phyloP scores from a whole-genome alignment of 1,140 invertebrate species.

The Homarus americanus region DNA sequence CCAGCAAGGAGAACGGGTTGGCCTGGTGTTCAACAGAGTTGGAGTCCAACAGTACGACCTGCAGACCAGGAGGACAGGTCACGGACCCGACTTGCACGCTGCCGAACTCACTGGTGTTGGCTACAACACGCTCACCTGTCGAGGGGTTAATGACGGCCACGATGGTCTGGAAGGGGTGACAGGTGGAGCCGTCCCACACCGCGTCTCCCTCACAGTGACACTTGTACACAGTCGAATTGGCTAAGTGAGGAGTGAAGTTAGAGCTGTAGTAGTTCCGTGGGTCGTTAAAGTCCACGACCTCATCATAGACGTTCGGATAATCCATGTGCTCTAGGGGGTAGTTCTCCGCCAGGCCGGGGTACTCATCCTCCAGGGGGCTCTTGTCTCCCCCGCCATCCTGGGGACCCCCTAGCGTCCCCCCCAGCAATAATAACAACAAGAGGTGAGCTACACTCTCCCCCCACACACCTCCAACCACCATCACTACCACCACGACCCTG shows the following conservation, averaged over 20 bases:
- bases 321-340: neutral
- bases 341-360: neutral
- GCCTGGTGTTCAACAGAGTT: neutral
- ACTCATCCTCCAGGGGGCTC: neutral
- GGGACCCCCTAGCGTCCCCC: neutral
- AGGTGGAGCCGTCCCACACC: conserved; percentile 36
- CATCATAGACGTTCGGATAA: neutral
- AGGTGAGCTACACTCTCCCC: neutral
- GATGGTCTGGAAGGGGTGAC: conserved; percentile 22
- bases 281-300: neutral
- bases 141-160: conserved; percentile 32
- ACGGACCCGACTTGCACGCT: conserved; percentile 16
- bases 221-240: conserved; percentile 43
- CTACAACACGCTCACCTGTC: neutral
- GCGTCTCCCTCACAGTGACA: conserved; percentile 43
- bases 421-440: neutral
- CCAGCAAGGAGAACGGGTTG: conserved; percentile 25
- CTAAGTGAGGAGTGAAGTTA: neutral
- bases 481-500: neutral
- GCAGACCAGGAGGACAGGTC: neutral
- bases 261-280: neutral
- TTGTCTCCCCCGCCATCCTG: neutral
- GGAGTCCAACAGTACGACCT: conserved; percentile 1
- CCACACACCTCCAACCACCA: neutral
- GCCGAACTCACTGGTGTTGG: conserved; percentile 28